Evolutionary conservation across 2,113 vertebrate species (phyloP).

Genomic region (Regulus satrapa): DNA sequence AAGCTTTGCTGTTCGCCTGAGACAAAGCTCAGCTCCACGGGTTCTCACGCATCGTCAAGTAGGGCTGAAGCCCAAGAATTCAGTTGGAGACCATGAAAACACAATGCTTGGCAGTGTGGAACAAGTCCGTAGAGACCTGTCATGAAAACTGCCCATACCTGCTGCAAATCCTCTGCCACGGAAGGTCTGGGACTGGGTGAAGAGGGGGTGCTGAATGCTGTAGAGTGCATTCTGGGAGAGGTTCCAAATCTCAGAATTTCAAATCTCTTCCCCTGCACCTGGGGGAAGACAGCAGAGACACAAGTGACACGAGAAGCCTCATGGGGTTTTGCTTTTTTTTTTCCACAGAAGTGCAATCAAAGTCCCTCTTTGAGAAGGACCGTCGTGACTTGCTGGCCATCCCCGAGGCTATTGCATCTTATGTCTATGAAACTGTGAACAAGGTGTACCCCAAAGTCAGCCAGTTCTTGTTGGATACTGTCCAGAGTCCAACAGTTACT

Average conservation of each 20-base stretch:
- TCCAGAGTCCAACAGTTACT: constrained; percentile 29
- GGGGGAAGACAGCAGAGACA: neutral
- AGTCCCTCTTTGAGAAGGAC: constrained; percentile 27
- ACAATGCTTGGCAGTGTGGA: neutral
- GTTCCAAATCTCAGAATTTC: neutral
- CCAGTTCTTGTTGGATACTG: constrained; percentile 22
- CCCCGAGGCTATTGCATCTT: constrained; percentile 28
- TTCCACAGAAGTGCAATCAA: constrained; percentile 62
- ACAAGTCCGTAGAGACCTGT: neutral
- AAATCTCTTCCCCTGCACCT: neutral
- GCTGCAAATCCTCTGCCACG: neutral
- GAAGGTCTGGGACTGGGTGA: neutral
- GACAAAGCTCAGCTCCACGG: neutral
- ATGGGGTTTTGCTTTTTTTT: neutral
- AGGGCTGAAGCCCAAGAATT: neutral
- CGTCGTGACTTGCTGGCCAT: constrained; percentile 55
- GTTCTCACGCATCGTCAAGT: neutral
- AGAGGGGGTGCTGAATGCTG: neutral
- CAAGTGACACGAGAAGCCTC: neutral
- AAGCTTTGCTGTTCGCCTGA: neutral
- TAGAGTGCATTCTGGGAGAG: neutral
- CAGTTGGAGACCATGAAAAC: neutral
- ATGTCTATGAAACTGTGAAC: constrained; percentile 29
- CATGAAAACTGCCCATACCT: neutral
- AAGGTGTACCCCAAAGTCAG: constrained; percentile 41